Conservation (phyloP, 2,888 invertebrate genomes). For the Mycalesis mineus region DNA sequence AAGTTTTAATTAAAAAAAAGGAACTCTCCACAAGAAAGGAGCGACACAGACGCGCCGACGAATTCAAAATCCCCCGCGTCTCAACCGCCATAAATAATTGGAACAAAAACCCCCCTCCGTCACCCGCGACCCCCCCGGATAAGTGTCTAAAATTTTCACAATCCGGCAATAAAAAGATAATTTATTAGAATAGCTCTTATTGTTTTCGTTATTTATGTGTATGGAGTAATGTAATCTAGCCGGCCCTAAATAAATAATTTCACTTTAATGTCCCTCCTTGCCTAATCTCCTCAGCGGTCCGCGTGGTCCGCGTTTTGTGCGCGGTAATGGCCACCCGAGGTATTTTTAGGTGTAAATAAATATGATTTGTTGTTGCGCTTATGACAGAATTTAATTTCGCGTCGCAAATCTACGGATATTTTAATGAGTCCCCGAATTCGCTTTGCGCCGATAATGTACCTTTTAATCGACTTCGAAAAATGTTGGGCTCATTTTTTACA, state of each 20-base stretch:
- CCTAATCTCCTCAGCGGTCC: slow-evolving; percentile 73
- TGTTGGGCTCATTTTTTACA: neutral
- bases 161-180: slow-evolving; percentile 79
- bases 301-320: slow-evolving; percentile 64
- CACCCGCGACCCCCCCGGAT: slow-evolving; percentile 56
- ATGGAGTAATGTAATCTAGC: slow-evolving; percentile 79
- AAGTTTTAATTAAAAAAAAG: slow-evolving; percentile 74
- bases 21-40: slow-evolving; percentile 67
- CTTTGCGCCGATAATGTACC: slow-evolving; percentile 41
- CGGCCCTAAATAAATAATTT: slow-evolving; percentile 78
- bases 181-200: slow-evolving; percentile 79
- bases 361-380: slow-evolving; percentile 75
- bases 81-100: slow-evolving; percentile 77
- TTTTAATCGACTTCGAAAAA: slow-evolving; percentile 9
- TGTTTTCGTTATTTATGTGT: slow-evolving; percentile 79
- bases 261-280: slow-evolving; percentile 77
- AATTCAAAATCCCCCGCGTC: slow-evolving; percentile 71
- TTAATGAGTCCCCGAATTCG: slow-evolving; percentile 59
- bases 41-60: slow-evolving; percentile 65
- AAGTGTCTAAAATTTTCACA: slow-evolving; percentile 79
- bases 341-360: slow-evolving; percentile 79
- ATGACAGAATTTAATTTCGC: slow-evolving; percentile 76
- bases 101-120: slow-evolving; percentile 67
- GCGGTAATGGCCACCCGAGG: slow-evolving; percentile 74
- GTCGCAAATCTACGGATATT: slow-evolving; percentile 69